Base-by-base conservation (phyloP, 2,888 invertebrate species). In the Electrophaes corylata region DNA sequence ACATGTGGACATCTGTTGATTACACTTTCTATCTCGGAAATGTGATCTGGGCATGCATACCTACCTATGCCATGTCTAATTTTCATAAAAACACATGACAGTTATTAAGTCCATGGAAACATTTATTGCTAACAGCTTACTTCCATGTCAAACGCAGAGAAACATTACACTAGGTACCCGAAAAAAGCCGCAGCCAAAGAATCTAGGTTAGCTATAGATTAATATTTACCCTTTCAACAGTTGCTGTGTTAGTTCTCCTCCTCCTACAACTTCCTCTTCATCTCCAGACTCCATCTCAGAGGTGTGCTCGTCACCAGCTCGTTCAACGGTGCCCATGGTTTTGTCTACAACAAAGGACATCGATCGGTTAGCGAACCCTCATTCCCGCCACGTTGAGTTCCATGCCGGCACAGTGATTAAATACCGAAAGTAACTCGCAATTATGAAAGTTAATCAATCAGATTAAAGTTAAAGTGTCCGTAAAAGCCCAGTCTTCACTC, bases 251-350 rank as follows among this genome's bases (percentile, higher is more conserved):
- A 88, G 73, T 77, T 90, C 89, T 39, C 92, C 93, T 49, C 93
- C 93, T 45, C 92, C 89, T 16, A 91, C 88, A 41, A 92, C 92
- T 72, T 93, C 94, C 67, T 93, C 93, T 54, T 95, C 94, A 62
- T 94, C 95, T 33, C 93, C 93, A 40, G 95, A 94, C 78, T 95
- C 95, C 72, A 94, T 86, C 64, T 94, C 94, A 58, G 94, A 94
- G 60, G 93, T 93, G 65, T 81, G 81, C 75, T 93, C 93, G 79
- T 94, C 94, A 62, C 93, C 93, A 73, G 93, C 92, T 70, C 93
- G 94, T 78, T 95, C 94, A 71, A 94, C 94, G 71, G 94, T 92
- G 86, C 94, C 93, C 95, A 95, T 95, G 81, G 69, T 83, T 64
- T 65, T 67, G 75, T 83, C 90, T 86, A 83, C 72, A 88, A 88